Base-by-base conservation (phyloP, 2,113 vertebrate genomes). In the Etheostoma cragini region DNA sequence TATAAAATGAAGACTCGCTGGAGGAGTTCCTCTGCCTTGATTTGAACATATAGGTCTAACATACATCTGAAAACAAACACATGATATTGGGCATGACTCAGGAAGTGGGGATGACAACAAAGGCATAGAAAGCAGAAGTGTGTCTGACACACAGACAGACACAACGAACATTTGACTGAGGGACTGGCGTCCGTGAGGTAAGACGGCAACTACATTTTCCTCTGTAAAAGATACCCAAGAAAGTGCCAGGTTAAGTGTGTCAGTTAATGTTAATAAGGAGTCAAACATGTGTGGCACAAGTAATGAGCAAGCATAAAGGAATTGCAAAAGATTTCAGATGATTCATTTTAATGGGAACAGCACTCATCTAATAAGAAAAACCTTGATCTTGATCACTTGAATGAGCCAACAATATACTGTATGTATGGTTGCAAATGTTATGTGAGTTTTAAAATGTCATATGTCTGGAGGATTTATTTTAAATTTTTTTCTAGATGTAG, bases 21-120 rank as follows among this genome's bases (percentile, higher is more conserved):
- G 42, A 22, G 46, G 8, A 24, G 33, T 69, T 72, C 21, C 1
- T 69, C 13, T 35, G 10, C 3, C 49, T 69, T 63, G 47, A 70
- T 82, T 69, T 63, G 5, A 38, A 63, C 52, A 30, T 30, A 30
- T 5, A 22, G 3, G 17, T 24, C 15, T 19, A 19, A 69, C 13
- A 50, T 10, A 50, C 30, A 53, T 56, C 8, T 56, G 26, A 80
- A 33, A 22, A 53, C 33, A 58, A 1, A 76, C 6, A 49, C 53
- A 65, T 74, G 13, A 30, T 78, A 52, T 57, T 66, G 81, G 76
- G 74, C 89, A 85, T 70, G 12, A 73, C 49, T 75, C 88, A 92
- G 93, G 94, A 94, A 93, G 93, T 94, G 92, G 88, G 93, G 89
- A 88, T 83, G 91, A 84, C 87, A 72, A 75, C 85, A 83, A 86